Evolutionary conservation across 1,140 invertebrate species (phyloP).

Genomic region (Scaptodrosophila lebanonensis): DNA sequence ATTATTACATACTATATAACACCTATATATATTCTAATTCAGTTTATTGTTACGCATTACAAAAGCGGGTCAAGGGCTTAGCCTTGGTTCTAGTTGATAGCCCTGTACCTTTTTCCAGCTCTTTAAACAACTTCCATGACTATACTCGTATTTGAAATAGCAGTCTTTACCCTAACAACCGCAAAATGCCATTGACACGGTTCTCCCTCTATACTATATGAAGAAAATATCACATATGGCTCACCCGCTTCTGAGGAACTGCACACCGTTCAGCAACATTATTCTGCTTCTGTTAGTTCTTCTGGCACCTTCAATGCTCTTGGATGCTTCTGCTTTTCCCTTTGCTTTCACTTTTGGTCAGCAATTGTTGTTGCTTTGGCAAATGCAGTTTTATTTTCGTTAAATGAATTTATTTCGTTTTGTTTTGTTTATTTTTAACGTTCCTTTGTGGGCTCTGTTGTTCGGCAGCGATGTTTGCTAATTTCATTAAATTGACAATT

Average conservation of each 20-base stretch:
- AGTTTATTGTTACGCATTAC: too few relatives aligned
- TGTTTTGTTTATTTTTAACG: background rate
- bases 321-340: constrained; percentile 29
- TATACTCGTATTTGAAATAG: too few relatives aligned
- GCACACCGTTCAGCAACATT: constrained; percentile 63
- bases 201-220: constrained; percentile 4
- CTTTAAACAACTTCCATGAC: too few relatives aligned
- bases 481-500: constrained; percentile 47
- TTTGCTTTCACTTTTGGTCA: constrained; percentile 19
- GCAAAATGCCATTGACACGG: constrained; percentile 22
- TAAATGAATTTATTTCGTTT: constrained; percentile 63
- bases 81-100: too few relatives aligned
- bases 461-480: constrained; percentile 19
- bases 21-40: too few relatives aligned
- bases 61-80: too few relatives aligned
- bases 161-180: too few relatives aligned
- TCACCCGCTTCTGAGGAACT: constrained; percentile 56
- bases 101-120: too few relatives aligned
- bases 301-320: constrained; percentile 23
- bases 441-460: too few relatives aligned
- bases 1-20: too few relatives aligned
- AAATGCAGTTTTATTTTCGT: constrained; percentile 36
- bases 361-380: constrained; percentile 7
- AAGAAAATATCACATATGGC: constrained; percentile 14
- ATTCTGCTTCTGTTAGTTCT: constrained; percentile 12